Evolutionary conservation across 2,888 invertebrate species (phyloP).

Genomic region (Drosophila cyrtoloma): DNA sequence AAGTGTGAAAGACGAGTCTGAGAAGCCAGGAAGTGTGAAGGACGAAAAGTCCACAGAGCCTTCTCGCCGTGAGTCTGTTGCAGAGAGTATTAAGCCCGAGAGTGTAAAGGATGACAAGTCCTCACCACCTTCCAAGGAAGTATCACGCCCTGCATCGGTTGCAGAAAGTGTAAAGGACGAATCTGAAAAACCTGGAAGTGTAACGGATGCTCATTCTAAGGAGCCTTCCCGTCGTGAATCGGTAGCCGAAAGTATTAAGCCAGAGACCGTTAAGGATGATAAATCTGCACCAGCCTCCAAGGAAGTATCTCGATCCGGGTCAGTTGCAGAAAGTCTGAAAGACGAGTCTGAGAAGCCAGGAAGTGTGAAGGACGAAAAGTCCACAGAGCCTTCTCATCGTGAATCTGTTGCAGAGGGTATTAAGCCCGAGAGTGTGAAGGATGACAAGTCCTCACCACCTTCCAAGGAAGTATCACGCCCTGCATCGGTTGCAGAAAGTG

Average conservation of each 20-base stretch:
- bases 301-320: neutral
- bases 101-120: too few species aligned
- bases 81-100: too few species aligned
- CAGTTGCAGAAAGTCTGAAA: conserved; percentile 12
- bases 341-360: conserved; percentile 17
- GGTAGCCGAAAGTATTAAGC: conserved; percentile 21
- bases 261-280: neutral
- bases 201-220: conserved; percentile 14
- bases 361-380: neutral
- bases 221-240: conserved; percentile 56
- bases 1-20: too few species aligned
- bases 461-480: neutral
- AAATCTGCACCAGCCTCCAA: neutral
- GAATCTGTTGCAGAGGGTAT: neutral
- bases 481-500: rapidly evolving
- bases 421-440: neutral
- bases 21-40: too few species aligned
- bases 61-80: too few species aligned
- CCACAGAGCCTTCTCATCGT: neutral
- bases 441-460: neutral
- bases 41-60: too few species aligned
- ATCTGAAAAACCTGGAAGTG: neutral
- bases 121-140: too few species aligned
- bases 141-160: too few species aligned
- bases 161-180: neutral